These are phyloP conservation scores for Brachionus manjavacas DNA, from an alignment of 1,140 invertebrate species.

Conservation along the genomic window DNA sequence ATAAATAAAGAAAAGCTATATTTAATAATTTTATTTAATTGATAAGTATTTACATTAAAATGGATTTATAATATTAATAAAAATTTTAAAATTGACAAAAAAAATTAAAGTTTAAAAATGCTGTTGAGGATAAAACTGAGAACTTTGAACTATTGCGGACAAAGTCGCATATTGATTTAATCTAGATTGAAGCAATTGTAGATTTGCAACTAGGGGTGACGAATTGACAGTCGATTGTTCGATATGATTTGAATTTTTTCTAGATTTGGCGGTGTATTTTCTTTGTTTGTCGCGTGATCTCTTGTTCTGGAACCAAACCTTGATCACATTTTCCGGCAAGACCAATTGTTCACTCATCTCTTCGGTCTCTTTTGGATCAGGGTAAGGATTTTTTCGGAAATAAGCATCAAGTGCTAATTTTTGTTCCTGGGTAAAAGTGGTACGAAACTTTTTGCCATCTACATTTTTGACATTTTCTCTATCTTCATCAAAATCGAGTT, in stretches of 20 bases:
- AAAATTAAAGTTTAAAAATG: neutral
- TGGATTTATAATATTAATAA: neutral
- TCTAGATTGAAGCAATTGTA: conserved; percentile 13
- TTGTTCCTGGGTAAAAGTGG: conserved; percentile 41
- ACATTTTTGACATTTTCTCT: neutral
- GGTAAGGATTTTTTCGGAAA: conserved; percentile 36
- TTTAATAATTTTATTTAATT: neutral
- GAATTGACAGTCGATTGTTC: neutral
- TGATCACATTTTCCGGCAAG: conserved; percentile 38
- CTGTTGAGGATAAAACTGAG: neutral
- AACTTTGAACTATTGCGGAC: neutral
- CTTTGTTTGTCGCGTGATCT: conserved; percentile 41
- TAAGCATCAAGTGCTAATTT: neutral
- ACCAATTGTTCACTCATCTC: neutral
- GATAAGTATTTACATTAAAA: neutral
- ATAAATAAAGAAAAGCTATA: neutral
- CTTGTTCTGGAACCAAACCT: conserved; percentile 43
- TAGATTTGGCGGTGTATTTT: neutral
- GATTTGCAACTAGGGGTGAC: conserved; percentile 20
- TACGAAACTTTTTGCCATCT: conserved; percentile 40
- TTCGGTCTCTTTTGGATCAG: conserved; percentile 41
- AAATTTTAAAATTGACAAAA: neutral
- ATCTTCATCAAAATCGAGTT: neutral
- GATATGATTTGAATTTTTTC: neutral
- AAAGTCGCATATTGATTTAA: neutral